Evolutionary conservation across 2,888 invertebrate species (phyloP).

Genomic region (Halictus quadricinctus): DNA sequence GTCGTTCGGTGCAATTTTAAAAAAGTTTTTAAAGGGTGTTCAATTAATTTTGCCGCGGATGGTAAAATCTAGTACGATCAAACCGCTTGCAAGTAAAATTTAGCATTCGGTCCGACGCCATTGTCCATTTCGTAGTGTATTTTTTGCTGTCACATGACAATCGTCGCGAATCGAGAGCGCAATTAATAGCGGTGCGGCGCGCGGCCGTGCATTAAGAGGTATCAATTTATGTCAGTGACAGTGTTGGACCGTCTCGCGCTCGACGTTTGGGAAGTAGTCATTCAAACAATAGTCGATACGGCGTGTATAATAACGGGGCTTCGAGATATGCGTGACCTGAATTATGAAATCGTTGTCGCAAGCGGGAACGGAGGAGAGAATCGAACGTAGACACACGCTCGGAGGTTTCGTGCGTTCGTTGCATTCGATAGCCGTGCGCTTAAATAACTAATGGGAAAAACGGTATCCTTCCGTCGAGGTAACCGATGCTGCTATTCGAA

Average conservation of each 20-base stretch:
- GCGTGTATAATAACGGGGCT: constrained; percentile 39
- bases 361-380: constrained; percentile 23
- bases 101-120: not conserved
- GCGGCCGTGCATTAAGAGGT: constrained; percentile 6
- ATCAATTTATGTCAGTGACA: constrained; percentile 25
- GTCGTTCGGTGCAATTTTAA: too few species aligned
- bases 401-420: constrained; percentile 30
- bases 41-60: too few species aligned
- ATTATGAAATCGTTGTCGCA: constrained; percentile 50
- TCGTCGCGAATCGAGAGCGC: not conserved
- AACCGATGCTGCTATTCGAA: constrained; percentile 25
- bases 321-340: constrained; percentile 53
- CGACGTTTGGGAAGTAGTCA: constrained; percentile 18
- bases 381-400: not conserved
- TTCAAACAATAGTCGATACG: constrained; percentile 46
- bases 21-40: too few species aligned
- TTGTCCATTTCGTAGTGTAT: not conserved
- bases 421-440: constrained; percentile 33
- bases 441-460: constrained; percentile 38
- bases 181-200: too few species aligned
- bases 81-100: not conserved
- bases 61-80: not conserved
- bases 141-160: not conserved
- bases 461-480: constrained; percentile 22
- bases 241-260: constrained; percentile 23